phyloP scores from a whole-genome alignment of 2,113 vertebrate genomes.

The Dinomys branickii region DNA sequence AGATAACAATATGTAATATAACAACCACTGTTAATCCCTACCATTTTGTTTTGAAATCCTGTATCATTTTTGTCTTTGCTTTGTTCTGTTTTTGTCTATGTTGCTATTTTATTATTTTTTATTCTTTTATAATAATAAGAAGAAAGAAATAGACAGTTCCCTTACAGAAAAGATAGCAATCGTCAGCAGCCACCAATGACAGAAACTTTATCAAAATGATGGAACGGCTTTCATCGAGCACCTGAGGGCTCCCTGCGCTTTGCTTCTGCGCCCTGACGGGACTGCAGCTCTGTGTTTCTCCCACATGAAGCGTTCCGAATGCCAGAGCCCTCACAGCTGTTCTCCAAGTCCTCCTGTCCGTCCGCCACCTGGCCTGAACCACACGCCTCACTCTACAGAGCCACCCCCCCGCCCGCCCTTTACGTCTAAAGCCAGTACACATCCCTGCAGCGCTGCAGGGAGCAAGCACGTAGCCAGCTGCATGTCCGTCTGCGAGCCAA shows the following conservation, averaged over 20 bases:
- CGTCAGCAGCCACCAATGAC: background rate
- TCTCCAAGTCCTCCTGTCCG: background rate
- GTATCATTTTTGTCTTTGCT: too few relatives aligned
- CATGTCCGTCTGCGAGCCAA: background rate
- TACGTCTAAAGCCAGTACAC: background rate
- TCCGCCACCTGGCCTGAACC: background rate
- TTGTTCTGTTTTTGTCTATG: too few relatives aligned
- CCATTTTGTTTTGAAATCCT: too few relatives aligned
- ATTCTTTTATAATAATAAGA: too few relatives aligned
- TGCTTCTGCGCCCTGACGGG: background rate
- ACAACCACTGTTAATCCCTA: too few relatives aligned
- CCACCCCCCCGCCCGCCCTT: background rate
- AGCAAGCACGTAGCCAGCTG: constrained; percentile 43
- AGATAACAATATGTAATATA: too few relatives aligned
- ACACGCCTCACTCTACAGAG: background rate
- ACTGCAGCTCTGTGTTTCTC: background rate
- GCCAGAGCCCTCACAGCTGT: background rate
- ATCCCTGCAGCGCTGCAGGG: background rate
- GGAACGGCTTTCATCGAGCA: background rate
- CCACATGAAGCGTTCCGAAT: fast-evolving
- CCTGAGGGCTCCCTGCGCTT: background rate
- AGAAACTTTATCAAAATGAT: background rate
- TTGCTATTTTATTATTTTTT: too few relatives aligned
- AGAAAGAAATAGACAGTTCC: background rate
- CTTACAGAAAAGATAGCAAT: background rate